Conservation (phyloP, 1,140 invertebrate species). For the Drosophila mayri region DNA sequence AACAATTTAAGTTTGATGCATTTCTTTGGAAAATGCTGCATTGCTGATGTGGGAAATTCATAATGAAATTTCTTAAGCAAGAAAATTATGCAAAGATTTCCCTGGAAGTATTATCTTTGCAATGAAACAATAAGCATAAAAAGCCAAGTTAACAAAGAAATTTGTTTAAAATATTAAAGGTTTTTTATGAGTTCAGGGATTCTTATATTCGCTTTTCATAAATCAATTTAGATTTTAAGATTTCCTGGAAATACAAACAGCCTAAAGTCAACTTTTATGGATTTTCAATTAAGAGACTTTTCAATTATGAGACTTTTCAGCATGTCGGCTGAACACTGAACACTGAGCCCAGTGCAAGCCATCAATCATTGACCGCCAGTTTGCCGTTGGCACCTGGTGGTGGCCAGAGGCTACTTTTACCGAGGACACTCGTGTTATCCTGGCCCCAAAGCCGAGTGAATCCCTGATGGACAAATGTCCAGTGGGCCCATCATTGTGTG, state of each 20-base stretch:
- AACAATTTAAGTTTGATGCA: background rate
- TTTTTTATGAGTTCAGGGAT: background rate
- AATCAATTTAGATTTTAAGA: background rate
- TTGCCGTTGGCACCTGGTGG: conserved; percentile 32
- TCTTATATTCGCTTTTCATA: background rate
- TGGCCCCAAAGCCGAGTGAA: conserved; percentile 6
- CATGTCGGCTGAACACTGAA: background rate
- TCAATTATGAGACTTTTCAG: conserved; percentile 1
- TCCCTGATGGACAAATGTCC: conserved; percentile 42
- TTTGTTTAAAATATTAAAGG: no score
- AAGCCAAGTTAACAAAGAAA: no score
- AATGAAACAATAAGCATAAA: no score
- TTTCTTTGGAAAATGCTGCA: background rate
- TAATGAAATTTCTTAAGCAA: background rate
- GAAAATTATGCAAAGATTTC: background rate
- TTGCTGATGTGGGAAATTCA: background rate
- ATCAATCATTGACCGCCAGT: conserved; percentile 15
- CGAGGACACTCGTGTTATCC: conserved; percentile 24
- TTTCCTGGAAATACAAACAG: background rate
- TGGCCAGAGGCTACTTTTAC: conserved; percentile 9
- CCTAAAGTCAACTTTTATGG: conserved; percentile 16
- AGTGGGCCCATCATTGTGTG: conserved; percentile 20
- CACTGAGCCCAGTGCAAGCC: background rate
- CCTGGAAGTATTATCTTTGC: background rate
- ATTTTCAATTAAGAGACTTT: conserved; percentile 18